Evolutionary conservation across 2,888 invertebrate species (phyloP).

Genomic region (Geophilus truncorum): DNA sequence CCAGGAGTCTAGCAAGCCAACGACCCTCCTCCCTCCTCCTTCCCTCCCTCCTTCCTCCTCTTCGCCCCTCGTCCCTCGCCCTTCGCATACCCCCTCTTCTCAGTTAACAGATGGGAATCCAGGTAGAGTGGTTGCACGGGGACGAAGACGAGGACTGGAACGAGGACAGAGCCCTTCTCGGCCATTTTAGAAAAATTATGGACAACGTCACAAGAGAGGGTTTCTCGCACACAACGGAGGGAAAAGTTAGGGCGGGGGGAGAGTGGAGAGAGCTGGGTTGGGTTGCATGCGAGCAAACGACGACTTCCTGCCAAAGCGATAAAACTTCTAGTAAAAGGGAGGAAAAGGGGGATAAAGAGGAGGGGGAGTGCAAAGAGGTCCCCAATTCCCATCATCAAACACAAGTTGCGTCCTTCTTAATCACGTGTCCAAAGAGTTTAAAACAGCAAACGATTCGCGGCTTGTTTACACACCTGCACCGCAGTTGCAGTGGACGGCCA

Average conservation of each 20-base stretch:
- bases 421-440: neutral
- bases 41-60: neutral
- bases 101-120: neutral
- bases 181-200: neutral
- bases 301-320: constrained; percentile 10
- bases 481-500: neutral
- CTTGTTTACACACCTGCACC: neutral
- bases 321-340: neutral
- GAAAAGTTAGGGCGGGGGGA: neutral
- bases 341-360: neutral
- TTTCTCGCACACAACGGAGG: neutral
- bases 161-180: too few relatives aligned
- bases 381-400: constrained; percentile 6
- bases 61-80: neutral
- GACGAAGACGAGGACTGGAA: too few relatives aligned
- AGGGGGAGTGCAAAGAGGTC: neutral
- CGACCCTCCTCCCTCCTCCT: neutral
- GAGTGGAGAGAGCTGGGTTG: neutral
- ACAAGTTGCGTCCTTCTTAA: neutral
- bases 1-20: neutral
- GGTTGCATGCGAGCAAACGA: neutral
- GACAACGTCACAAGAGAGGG: constrained; percentile 7
- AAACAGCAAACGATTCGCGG: neutral
- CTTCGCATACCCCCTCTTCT: neutral
- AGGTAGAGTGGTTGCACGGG: constrained; percentile 1